These are phyloP conservation scores for Euzophera pinguis DNA, from an alignment of 2,888 invertebrate species.

Conservation along the genomic window DNA sequence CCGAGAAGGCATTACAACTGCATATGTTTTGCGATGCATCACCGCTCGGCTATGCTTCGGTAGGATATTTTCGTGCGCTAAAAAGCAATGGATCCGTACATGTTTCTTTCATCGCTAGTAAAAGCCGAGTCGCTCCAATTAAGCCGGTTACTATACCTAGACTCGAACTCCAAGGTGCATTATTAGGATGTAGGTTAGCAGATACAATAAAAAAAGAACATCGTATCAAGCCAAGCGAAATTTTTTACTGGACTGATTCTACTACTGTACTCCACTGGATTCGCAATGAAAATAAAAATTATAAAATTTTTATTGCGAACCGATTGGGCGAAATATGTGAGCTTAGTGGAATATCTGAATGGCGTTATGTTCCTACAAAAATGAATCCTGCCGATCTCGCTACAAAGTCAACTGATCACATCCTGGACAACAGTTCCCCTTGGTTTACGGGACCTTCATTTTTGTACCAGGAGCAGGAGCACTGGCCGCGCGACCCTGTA, in stretches of 20 bases:
- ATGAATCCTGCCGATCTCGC: not conserved
- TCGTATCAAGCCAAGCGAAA: not conserved
- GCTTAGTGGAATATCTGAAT: too few relatives aligned
- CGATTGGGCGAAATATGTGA: not conserved
- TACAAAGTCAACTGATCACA: constrained; percentile 11
- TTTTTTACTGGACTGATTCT: not conserved
- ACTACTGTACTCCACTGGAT: not conserved
- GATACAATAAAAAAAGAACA: not conserved
- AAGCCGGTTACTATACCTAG: not conserved
- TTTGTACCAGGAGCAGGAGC: not conserved
- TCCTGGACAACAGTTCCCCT: too few relatives aligned
- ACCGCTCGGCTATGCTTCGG: constrained; percentile 1
- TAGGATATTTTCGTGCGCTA: not conserved
- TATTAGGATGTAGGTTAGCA: not conserved
- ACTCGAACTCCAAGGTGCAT: not conserved
- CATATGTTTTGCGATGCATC: not conserved
- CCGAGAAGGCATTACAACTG: too few relatives aligned
- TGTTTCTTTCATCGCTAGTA: not conserved
- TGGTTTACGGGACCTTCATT: not conserved
- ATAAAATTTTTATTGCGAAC: not conserved
- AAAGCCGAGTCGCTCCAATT: too few relatives aligned
- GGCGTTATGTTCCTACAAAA: too few relatives aligned
- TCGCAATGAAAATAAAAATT: not conserved
- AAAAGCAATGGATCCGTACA: not conserved
- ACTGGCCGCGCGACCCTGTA: not conserved